These are phyloP conservation scores for Sesamia inferens DNA, from an alignment of 2,888 invertebrate species.

Conservation along the genomic window DNA sequence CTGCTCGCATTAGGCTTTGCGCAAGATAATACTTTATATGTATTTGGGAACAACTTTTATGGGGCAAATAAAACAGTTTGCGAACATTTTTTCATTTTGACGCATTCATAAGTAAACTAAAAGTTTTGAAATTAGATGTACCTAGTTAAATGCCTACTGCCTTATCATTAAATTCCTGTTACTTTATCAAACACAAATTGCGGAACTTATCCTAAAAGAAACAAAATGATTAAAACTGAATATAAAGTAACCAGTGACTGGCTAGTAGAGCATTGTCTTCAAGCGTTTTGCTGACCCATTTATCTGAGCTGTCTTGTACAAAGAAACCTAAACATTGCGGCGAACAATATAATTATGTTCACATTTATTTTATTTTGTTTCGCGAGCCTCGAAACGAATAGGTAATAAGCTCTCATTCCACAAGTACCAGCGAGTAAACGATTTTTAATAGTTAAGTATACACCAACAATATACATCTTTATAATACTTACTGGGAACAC, in stretches of 20 bases:
- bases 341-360: slow-evolving; percentile 36
- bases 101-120: slow-evolving; percentile 8
- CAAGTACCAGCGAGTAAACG: neutral
- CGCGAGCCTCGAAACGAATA: neutral
- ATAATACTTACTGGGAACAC: neutral
- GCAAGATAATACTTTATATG: slow-evolving; percentile 38
- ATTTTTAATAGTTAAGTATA: neutral
- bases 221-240: slow-evolving; percentile 9
- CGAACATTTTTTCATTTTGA: slow-evolving; percentile 22
- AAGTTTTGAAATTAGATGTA: slow-evolving; percentile 14
- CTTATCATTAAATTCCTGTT: neutral
- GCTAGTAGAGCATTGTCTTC: slow-evolving; percentile 39
- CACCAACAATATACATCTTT: neutral
- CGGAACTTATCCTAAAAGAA: slow-evolving; percentile 1
- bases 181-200: neutral
- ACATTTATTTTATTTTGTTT: slow-evolving; percentile 38
- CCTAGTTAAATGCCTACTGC: neutral
- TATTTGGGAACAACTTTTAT: neutral
- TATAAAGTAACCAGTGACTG: slow-evolving; percentile 21
- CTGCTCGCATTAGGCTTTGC: slow-evolving; percentile 44
- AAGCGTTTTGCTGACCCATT: slow-evolving; percentile 48
- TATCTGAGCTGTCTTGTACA: slow-evolving; percentile 51
- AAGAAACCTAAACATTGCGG: slow-evolving; percentile 46
- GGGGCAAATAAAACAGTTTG: slow-evolving; percentile 37
- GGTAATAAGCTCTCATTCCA: neutral